These are phyloP conservation scores for Sebastiscus albofasciatus DNA, from an alignment of 2,797 vertebrate species.

Conservation along the genomic window DNA sequence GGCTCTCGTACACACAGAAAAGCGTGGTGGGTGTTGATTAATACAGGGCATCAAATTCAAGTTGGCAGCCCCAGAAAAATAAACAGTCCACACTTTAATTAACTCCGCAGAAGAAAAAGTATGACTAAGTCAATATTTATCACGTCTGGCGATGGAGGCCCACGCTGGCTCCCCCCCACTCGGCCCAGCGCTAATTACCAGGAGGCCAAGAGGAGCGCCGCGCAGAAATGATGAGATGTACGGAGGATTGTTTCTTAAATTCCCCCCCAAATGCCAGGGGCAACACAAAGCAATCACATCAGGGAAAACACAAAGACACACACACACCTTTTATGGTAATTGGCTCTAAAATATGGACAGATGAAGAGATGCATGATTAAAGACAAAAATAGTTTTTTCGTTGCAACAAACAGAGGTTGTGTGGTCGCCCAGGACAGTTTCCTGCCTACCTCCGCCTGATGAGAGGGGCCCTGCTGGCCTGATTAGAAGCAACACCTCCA, in stretches of 20 bases:
- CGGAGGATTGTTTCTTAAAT: slow-evolving; percentile 59
- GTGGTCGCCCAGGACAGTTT: not conserved
- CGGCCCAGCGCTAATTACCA: slow-evolving; percentile 77
- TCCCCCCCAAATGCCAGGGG: slow-evolving; percentile 54
- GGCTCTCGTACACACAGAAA: slow-evolving; percentile 23
- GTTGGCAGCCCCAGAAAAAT: slow-evolving; percentile 72
- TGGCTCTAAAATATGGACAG: slow-evolving; percentile 34
- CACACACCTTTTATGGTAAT: slow-evolving; percentile 41
- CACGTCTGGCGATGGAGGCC: slow-evolving; percentile 63
- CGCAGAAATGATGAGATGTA: slow-evolving; percentile 63
- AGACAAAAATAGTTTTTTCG: slow-evolving; percentile 13
- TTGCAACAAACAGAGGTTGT: not conserved
- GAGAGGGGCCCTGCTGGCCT: not conserved
- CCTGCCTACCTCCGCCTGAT: not conserved
- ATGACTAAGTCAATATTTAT: slow-evolving; percentile 82
- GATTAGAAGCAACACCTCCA: slow-evolving; percentile 23
- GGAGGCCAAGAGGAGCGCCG: slow-evolving; percentile 65
- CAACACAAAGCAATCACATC: slow-evolving; percentile 62
- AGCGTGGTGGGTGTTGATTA: slow-evolving; percentile 74
- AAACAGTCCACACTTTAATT: slow-evolving; percentile 80
- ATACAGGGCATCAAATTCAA: slow-evolving; percentile 70
- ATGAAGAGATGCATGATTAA: slow-evolving; percentile 57
- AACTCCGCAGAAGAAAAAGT: slow-evolving; percentile 71
- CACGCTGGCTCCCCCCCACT: slow-evolving; percentile 61
- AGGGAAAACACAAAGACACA: slow-evolving; percentile 35